Percentiles rank a stretch among this genome's conserved stretches.
These are phyloP conservation scores for Pygocentrus nattereri DNA, from an alignment of 2,797 vertebrate species.

Conservation along the genomic window DNA sequence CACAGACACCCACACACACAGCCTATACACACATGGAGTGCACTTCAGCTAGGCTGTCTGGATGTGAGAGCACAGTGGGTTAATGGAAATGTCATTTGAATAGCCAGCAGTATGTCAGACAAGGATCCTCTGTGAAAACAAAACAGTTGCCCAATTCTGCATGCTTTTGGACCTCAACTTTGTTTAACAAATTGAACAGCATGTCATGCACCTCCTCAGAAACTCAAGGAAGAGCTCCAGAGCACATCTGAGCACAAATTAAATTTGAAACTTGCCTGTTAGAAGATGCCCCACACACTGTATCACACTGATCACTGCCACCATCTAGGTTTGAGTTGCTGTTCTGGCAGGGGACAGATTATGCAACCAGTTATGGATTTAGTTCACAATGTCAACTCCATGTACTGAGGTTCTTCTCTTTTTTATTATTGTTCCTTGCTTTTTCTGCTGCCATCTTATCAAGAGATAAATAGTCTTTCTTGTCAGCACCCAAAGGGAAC, in stretches of 20 bases:
- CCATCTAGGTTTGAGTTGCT: background rate
- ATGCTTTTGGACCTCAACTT: conserved; percentile 41
- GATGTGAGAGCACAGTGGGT: conserved; percentile 32
- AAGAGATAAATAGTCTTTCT: background rate
- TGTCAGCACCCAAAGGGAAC: conserved; percentile 6
- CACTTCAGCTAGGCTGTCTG: background rate
- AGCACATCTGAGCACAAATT: conserved; percentile 16
- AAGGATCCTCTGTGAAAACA: conserved; percentile 44
- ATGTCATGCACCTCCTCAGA: conserved; percentile 25
- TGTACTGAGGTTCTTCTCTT: background rate
- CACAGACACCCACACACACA: background rate
- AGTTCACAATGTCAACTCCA: conserved; percentile 22
- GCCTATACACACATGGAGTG: background rate
- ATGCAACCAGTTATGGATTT: conserved; percentile 10
- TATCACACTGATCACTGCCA: background rate
- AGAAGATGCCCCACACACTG: background rate
- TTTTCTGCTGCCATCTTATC: background rate
- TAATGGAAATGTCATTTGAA: conserved; percentile 58
- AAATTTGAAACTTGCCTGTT: conserved; percentile 36
- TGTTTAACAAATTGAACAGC: conserved; percentile 54
- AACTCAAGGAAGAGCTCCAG: conserved; percentile 23
- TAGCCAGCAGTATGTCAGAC: conserved; percentile 41
- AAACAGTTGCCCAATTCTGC: conserved; percentile 35
- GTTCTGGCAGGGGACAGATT: conserved; percentile 17
- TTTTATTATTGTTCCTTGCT: background rate